Conservation (phyloP, 2,113 vertebrate species). For the Oncorhynchus clarkii region DNA sequence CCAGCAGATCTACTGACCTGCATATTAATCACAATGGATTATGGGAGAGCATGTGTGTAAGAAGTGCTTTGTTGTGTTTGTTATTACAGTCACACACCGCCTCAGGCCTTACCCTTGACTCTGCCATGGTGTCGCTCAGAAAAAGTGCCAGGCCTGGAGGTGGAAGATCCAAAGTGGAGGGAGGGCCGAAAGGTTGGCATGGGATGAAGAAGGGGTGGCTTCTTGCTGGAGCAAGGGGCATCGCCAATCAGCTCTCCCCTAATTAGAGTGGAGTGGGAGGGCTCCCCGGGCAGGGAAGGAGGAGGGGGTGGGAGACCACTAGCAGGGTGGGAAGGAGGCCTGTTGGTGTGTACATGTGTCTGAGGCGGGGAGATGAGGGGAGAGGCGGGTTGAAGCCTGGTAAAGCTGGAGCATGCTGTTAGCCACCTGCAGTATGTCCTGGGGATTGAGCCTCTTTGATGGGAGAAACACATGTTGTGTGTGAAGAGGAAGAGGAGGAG, state of each 20-base stretch:
- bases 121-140: conserved; percentile 30
- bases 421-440: conserved; percentile 46
- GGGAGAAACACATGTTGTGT: neutral
- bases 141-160: conserved; percentile 28
- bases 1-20: conserved; percentile 57
- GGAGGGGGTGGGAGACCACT: conserved; percentile 6
- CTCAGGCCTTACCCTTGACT: neutral
- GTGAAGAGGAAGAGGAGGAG: neutral
- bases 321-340: conserved; percentile 24
- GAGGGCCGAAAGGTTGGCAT: conserved; percentile 47
- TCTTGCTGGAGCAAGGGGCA: conserved; percentile 46
- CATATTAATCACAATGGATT: conserved; percentile 69
- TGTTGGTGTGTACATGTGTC: conserved; percentile 36
- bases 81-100: conserved; percentile 18
- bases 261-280: conserved; percentile 49
- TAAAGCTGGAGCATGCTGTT: conserved; percentile 34
- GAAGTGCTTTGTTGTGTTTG: conserved; percentile 28
- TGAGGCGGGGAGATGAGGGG: conserved; percentile 9
- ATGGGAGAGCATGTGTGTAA: conserved; percentile 12
- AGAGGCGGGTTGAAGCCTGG: conserved; percentile 8
- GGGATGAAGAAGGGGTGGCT: conserved; percentile 48
- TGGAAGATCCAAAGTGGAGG: conserved; percentile 39
- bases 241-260: conserved; percentile 49
- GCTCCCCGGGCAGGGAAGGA: neutral
- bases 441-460: conserved; percentile 7